These are phyloP conservation scores for Aphyosemion australe DNA, from an alignment of 2,113 vertebrate genomes.

Conservation along the genomic window DNA sequence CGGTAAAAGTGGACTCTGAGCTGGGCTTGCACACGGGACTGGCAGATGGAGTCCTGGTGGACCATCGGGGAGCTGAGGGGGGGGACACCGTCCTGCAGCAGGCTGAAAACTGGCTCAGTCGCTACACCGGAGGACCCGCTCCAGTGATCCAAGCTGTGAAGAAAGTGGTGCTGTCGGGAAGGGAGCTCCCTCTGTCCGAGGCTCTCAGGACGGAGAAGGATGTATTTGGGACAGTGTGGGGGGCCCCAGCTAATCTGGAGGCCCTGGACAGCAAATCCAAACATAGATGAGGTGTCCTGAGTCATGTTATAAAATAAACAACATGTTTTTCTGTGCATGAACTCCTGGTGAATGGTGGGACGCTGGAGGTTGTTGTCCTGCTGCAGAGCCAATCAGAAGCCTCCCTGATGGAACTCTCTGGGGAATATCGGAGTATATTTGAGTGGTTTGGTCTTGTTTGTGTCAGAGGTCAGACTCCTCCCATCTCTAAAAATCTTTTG, in stretches of 20 bases:
- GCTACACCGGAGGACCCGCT: constrained; percentile 79
- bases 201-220: constrained; percentile 87
- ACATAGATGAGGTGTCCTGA: constrained; percentile 78
- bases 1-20: constrained; percentile 76
- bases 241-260: constrained; percentile 86
- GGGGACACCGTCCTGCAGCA: constrained; percentile 61
- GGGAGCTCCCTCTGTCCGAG: constrained; percentile 85
- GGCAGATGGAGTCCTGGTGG: constrained; percentile 77
- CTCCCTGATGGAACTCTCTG: background rate
- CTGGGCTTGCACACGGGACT: constrained; percentile 83
- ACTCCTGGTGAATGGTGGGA: background rate
- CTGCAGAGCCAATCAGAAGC: background rate
- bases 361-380: background rate
- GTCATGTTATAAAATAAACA: background rate
- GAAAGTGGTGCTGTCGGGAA: constrained; percentile 82
- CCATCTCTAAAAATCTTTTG: too few relatives aligned
- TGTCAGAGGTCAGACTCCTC: too few relatives aligned
- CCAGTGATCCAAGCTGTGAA: constrained; percentile 86
- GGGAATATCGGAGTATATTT: too few relatives aligned
- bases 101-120: constrained; percentile 83
- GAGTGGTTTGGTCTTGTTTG: too few relatives aligned
- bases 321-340: background rate
- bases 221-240: constrained; percentile 90
- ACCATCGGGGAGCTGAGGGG: constrained; percentile 23
- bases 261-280: constrained; percentile 82